Percentiles rank a stretch among this genome's conserved stretches.
Evolutionary conservation across 2,797 vertebrate species (phyloP).

Genomic region (Taenioides sp.): DNA sequence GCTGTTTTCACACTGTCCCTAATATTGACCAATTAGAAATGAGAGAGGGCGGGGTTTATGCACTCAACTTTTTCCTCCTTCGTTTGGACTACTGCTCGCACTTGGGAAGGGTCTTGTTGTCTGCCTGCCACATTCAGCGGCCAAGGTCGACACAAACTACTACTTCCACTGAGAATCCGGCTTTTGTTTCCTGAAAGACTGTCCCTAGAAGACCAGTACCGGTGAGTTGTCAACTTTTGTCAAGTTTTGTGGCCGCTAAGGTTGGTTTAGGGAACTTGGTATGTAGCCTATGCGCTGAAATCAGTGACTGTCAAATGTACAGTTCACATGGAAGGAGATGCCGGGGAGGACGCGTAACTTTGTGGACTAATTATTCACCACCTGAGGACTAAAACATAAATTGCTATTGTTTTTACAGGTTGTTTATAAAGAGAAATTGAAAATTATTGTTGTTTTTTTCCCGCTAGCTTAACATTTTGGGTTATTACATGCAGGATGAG

Average conservation of each 20-base stretch:
- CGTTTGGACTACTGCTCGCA: neutral
- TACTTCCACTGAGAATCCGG: conserved; percentile 19
- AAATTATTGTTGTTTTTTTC: rapidly evolving
- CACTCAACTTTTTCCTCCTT: neutral
- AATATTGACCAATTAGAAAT: conserved; percentile 55
- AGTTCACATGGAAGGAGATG: conserved; percentile 57
- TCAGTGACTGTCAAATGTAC: conserved; percentile 53
- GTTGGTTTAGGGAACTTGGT: conserved; percentile 10
- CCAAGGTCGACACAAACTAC: conserved; percentile 46
- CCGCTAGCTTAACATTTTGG: conserved; percentile 3
- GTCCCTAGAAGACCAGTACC: conserved; percentile 4
- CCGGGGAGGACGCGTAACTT: conserved; percentile 58
- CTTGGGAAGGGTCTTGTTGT: conserved; percentile 54
- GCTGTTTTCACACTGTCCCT: conserved; percentile 41
- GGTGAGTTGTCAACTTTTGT: conserved; percentile 43
- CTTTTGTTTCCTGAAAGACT: neutral
- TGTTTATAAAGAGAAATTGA: neutral
- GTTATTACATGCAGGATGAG: conserved; percentile 25
- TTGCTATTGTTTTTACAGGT: neutral
- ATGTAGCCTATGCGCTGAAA: conserved; percentile 30
- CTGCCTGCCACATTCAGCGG: conserved; percentile 41
- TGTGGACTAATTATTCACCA: conserved; percentile 35
- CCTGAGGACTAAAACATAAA: neutral
- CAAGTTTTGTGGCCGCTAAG: conserved; percentile 8
- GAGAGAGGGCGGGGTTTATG: conserved; percentile 26